Base-by-base conservation (phyloP, 2,113 vertebrate species). In the Thamnophis sirtalis region DNA sequence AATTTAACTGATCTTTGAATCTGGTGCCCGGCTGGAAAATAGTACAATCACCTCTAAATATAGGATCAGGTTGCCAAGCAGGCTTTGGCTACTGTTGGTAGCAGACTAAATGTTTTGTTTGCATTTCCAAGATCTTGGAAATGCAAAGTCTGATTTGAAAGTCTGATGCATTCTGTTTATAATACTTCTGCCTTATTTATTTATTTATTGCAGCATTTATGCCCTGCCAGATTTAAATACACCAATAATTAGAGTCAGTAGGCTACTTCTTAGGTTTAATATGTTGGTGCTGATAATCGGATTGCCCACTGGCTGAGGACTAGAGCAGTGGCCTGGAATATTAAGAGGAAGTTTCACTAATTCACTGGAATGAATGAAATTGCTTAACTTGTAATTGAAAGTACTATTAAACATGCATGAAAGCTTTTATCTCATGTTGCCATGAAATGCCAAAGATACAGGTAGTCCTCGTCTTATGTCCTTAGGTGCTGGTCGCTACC, bases 341-440 rank as follows among this genome's bases (percentile, higher is more conserved):
- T 89, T 91, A 89, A 89, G 58, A 51, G 50, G 50, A 33, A 91
- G 87, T 93, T 85, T 58, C 55, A 89, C 55, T 92, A 90, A 90
- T 90, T 53, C 43, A 51, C 80, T 80, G 50, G 68, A 92, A 50
- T 93, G 85, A 89, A 55, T 91, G 56, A 90, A 92, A 5, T 53
- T 91, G 9, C 84, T 93, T 92, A 92, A 49, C 33, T 56, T 91
- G 55, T 49, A 90, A 87, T 55, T 87, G 91, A 96, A 93, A 94
- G 49, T 8, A 24, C 33, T 22, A 84, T 93, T 92, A 88, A 58
- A 88, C 26, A 63, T 9, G 48, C 5, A 19, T 49, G 63, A 58
- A 48, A 91, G 94, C 89, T 95, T 94, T 38, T 48, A 24, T 54
- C 24, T 91, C 26, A 9, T 88, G 89, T 84, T 87, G 86, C 49